Percentiles rank a stretch among this genome's conserved stretches.
Evolutionary conservation across 2,113 vertebrate species (phyloP).

Genomic region (Xenus cinereus): DNA sequence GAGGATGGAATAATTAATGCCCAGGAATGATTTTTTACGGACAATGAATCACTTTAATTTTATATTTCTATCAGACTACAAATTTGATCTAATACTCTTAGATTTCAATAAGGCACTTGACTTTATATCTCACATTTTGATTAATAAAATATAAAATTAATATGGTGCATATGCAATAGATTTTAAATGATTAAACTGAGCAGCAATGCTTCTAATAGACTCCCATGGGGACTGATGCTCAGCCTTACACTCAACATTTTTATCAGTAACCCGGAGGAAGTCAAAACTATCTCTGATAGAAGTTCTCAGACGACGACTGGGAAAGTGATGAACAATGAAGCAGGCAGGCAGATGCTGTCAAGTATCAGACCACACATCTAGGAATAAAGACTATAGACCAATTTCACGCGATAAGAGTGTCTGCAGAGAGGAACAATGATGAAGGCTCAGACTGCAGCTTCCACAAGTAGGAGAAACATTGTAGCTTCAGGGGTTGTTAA

Average conservation of each 20-base stretch:
- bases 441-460: neutral
- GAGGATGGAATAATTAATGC: slow-evolving; percentile 33
- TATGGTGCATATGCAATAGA: neutral
- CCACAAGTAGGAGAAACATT: neutral
- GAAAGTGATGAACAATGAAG: neutral
- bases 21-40: neutral
- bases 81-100: slow-evolving; percentile 9
- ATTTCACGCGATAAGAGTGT: neutral
- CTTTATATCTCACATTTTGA: neutral
- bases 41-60: slow-evolving; percentile 5
- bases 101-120: slow-evolving; percentile 7
- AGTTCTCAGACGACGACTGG: neutral
- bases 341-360: neutral
- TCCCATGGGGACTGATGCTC: neutral
- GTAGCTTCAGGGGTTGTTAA: neutral
- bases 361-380: neutral
- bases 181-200: neutral
- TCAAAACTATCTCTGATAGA: neutral
- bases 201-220: neutral
- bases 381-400: neutral
- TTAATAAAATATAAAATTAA: slow-evolving; percentile 36
- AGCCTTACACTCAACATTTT: neutral
- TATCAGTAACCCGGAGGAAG: neutral
- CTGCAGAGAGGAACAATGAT: neutral
- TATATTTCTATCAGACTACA: neutral